These are phyloP conservation scores for Scolanthus callimorphus DNA, from an alignment of 92 coral and sea anemone genomes.

Conservation along the genomic window DNA sequence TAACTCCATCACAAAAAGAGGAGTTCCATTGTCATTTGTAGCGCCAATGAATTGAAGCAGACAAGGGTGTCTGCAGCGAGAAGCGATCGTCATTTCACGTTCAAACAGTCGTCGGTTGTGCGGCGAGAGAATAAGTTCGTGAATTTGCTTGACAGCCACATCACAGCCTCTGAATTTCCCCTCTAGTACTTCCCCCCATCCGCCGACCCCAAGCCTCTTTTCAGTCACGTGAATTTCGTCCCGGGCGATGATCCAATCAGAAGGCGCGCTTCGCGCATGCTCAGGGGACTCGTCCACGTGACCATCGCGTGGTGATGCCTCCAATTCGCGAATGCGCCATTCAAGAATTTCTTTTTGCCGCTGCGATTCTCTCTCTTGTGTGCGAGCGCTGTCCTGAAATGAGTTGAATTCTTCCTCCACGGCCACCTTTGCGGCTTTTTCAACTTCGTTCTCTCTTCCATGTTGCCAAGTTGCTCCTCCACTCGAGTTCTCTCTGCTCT, in stretches of 20 bases:
- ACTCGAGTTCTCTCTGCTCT: conserved; percentile 59
- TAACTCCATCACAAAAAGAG: conserved; percentile 81
- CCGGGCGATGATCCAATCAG: conserved; percentile 82
- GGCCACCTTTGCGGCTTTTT: conserved; percentile 24
- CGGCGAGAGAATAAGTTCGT: conserved; percentile 81
- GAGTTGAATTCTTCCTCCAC: conserved; percentile 47
- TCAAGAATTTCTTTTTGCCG: conserved; percentile 27
- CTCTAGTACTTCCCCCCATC: conserved; percentile 83
- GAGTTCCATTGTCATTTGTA: conserved; percentile 74
- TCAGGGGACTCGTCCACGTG: conserved; percentile 9
- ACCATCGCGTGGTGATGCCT: conserved; percentile 11
- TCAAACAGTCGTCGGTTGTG: conserved; percentile 86
- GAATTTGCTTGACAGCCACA: conserved; percentile 91
- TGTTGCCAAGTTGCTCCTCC: too few relatives aligned
- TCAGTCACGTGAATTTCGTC: conserved; percentile 63
- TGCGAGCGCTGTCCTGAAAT: conserved; percentile 8
- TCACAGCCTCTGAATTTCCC: conserved; percentile 82
- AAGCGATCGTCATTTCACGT: conserved; percentile 89
- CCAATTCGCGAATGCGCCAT: conserved; percentile 32
- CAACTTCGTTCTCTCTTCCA: conserved; percentile 31
- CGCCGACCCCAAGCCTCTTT: conserved; percentile 70
- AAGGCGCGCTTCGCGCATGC: conserved; percentile 18
- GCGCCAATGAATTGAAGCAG: conserved; percentile 92
- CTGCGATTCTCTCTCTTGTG: conserved; percentile 25
- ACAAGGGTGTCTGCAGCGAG: conserved; percentile 89